phyloP scores from a whole-genome alignment of 2,797 vertebrate species.

The Alca torda region DNA sequence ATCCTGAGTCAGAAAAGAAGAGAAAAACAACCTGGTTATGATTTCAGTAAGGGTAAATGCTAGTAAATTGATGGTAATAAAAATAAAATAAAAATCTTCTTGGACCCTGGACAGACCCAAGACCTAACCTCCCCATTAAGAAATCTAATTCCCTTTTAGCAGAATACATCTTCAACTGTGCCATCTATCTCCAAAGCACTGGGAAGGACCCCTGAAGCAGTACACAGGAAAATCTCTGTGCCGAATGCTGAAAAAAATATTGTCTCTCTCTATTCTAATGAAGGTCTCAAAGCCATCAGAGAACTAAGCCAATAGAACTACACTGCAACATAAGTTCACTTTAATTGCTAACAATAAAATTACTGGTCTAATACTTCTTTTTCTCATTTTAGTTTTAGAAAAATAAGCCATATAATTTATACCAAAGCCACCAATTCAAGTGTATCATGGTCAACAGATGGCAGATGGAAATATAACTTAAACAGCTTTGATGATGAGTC shows the following conservation, averaged over 20 bases:
- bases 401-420: not conserved
- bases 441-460: not conserved
- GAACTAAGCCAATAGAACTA: not conserved
- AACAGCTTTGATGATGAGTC: not conserved
- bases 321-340: not conserved
- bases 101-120: not conserved
- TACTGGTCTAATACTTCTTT: not conserved
- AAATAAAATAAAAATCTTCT: not conserved
- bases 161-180: not conserved
- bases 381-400: not conserved
- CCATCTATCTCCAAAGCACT: not conserved
- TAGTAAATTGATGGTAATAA: not conserved
- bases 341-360: not conserved
- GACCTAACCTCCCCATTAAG: not conserved
- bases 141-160: not conserved
- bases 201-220: not conserved
- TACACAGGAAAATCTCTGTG: not conserved
- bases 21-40: not conserved
- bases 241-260: not conserved
- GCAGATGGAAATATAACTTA: not conserved
- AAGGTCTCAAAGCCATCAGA: not conserved
- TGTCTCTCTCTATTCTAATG: not conserved
- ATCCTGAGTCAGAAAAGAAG: conserved; percentile 71
- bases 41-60: not conserved
- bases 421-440: not conserved